phyloP scores from a whole-genome alignment of 1,140 invertebrate species.

The Globodera ellingtonae region DNA sequence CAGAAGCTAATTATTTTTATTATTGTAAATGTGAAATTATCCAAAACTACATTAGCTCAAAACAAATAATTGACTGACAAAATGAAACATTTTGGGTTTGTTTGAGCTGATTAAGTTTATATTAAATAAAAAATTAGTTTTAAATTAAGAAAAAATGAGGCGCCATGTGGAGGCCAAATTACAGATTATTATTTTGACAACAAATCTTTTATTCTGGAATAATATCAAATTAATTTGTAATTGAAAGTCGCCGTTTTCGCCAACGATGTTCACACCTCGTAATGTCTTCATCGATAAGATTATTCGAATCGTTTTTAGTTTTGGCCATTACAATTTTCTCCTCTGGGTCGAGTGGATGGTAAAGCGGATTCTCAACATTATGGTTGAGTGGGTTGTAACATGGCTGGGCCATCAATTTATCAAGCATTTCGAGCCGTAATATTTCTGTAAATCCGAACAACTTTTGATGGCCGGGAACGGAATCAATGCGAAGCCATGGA shows the following conservation, averaged over 20 bases:
- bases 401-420: conserved; percentile 16
- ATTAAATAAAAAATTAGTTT: no score
- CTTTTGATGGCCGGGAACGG: conserved; percentile 18
- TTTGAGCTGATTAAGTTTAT: no score
- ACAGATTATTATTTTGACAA: no score
- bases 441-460: conserved; percentile 24
- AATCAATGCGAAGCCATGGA: conserved; percentile 25
- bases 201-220: no score
- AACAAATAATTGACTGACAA: no score
- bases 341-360: background rate
- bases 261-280: background rate
- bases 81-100: no score
- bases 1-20: no score
- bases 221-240: background rate
- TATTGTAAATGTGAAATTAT: no score
- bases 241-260: background rate
- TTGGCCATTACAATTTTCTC: conserved; percentile 14
- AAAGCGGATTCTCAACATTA: background rate
- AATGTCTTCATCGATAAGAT: background rate
- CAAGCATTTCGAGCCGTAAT: conserved; percentile 24
- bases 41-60: no score
- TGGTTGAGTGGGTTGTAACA: conserved; percentile 22
- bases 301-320: background rate
- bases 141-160: no score
- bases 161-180: no score